Percentiles rank a stretch among this genome's conserved stretches.
phyloP scores from a whole-genome alignment of 2,797 vertebrate species.

The Rhynchonycteris naso region DNA sequence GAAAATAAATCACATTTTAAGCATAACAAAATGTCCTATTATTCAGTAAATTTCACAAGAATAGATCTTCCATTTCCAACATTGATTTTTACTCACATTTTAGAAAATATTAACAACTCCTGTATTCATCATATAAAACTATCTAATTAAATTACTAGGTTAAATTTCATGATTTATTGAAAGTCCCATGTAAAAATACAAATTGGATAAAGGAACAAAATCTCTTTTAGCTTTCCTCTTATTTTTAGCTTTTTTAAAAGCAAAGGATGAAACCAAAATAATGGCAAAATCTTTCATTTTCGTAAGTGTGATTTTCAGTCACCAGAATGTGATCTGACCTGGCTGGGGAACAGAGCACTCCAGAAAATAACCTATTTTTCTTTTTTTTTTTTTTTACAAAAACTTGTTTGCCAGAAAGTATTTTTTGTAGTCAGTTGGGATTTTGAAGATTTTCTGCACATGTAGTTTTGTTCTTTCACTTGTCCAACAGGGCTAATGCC shows the following conservation, averaged over 20 bases:
- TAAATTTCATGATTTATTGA: not conserved
- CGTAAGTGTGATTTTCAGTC: not conserved
- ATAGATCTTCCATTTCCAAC: not conserved
- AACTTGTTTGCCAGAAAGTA: not conserved
- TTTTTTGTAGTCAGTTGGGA: not conserved
- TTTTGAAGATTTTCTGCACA: not conserved
- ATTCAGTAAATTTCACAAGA: not conserved
- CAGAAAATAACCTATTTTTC: conserved; percentile 11
- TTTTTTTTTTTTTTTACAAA: not conserved
- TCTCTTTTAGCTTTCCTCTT: not conserved
- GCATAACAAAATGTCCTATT: not conserved
- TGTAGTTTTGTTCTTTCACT: not conserved
- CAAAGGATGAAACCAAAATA: not conserved
- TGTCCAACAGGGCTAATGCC: not conserved
- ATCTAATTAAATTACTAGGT: not conserved
- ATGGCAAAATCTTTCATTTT: conserved; percentile 45
- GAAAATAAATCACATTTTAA: conserved; percentile 36
- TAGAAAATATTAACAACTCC: not conserved
- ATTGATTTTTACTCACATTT: not conserved
- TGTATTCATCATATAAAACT: not conserved
- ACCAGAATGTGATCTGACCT: not conserved
- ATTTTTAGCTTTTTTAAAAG: conserved; percentile 8
- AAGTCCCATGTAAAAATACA: not conserved
- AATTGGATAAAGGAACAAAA: not conserved
- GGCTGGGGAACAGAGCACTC: not conserved